Percentiles rank a stretch among this genome's conserved stretches.
Evolutionary conservation across 2,888 invertebrate species (phyloP).

Genomic region (Nowickia ferox): DNA sequence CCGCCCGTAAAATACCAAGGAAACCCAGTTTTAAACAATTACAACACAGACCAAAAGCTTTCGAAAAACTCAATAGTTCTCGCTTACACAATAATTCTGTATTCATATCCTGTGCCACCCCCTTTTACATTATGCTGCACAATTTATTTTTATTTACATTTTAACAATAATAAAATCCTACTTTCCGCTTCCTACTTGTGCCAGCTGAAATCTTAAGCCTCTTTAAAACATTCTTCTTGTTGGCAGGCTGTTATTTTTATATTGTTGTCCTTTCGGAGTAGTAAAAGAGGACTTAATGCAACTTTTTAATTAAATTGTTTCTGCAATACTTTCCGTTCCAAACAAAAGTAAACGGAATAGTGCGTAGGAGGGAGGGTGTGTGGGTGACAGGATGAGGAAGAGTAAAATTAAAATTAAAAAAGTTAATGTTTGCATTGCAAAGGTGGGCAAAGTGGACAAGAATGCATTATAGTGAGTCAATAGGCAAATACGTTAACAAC

Average conservation of each 20-base stretch:
- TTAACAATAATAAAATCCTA: background rate
- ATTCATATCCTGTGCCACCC: background rate
- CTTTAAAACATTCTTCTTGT: conserved; percentile 8
- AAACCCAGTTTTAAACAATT: too few relatives aligned
- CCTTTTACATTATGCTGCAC: background rate
- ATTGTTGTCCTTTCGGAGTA: conserved; percentile 45
- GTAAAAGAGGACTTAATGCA: conserved; percentile 46
- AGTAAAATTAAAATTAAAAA: background rate
- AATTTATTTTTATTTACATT: conserved; percentile 32
- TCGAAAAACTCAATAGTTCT: too few relatives aligned
- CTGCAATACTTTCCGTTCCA: conserved; percentile 40
- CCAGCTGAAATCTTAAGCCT: conserved; percentile 7
- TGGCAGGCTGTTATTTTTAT: conserved; percentile 14
- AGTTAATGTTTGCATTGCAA: background rate
- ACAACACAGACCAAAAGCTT: too few relatives aligned
- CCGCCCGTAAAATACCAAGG: too few relatives aligned
- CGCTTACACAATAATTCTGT: background rate
- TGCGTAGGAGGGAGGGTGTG: too few relatives aligned
- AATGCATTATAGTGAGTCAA: background rate
- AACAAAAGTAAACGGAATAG: background rate
- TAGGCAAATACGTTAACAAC: background rate
- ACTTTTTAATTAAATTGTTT: conserved; percentile 66
- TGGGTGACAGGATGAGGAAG: background rate
- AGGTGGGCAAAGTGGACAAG: background rate
- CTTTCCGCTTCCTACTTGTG: background rate